phyloP scores from a whole-genome alignment of 2,113 vertebrate species.

The Prunella fulvescens region DNA sequence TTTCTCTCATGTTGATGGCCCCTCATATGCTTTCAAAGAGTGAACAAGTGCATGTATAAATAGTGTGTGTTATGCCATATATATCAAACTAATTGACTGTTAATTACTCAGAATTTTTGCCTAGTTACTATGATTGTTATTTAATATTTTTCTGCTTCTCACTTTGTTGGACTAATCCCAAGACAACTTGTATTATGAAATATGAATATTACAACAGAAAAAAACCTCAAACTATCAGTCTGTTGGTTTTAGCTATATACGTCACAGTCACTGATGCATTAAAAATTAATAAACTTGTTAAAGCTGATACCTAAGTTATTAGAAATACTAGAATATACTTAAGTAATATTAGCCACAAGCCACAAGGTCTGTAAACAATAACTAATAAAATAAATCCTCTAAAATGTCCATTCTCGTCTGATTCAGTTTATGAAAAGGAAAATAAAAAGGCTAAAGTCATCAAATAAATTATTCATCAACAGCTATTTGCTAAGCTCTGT shows the following conservation, averaged over 20 bases:
- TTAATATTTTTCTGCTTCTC: neutral
- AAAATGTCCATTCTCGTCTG: neutral
- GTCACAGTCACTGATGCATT: neutral
- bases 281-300: neutral
- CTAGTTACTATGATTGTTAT: neutral
- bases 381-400: neutral
- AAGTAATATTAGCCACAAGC: neutral
- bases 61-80: neutral
- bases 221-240: fast-evolving
- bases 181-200: neutral
- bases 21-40: neutral
- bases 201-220: neutral
- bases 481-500: neutral
- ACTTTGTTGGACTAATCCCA: neutral
- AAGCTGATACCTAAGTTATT: neutral
- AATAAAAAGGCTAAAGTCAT: neutral
- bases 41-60: neutral
- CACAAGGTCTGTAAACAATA: neutral
- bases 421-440: neutral
- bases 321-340: neutral
- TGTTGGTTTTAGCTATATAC: neutral
- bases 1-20: neutral
- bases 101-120: neutral
- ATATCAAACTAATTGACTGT: neutral
- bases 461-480: neutral